These are phyloP conservation scores for Pterostichus niger DNA, from an alignment of 2,888 invertebrate species.

Conservation along the genomic window DNA sequence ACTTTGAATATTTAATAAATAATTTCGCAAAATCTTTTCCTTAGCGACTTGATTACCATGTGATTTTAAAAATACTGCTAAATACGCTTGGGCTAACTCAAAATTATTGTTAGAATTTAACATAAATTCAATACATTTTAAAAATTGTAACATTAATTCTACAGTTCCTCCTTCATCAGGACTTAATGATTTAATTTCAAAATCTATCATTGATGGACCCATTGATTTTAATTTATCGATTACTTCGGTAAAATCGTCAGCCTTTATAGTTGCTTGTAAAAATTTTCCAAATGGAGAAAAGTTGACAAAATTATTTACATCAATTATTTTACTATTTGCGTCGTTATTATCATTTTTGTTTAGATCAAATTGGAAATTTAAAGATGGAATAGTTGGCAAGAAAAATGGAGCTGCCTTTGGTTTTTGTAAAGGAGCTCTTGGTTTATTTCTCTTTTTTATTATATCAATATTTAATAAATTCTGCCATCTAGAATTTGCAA, in stretches of 20 bases:
- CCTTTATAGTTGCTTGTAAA: constrained; percentile 78
- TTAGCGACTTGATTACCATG: constrained; percentile 83
- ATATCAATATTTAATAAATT: constrained; percentile 92
- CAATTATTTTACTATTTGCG: constrained; percentile 79
- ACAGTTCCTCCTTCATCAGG: constrained; percentile 86
- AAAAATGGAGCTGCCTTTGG: constrained; percentile 97
- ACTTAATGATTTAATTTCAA: constrained; percentile 90
- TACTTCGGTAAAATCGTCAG: constrained; percentile 79
- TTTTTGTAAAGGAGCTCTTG: constrained; percentile 89
- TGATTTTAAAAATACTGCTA: constrained; percentile 91
- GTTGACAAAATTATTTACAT: constrained; percentile 82
- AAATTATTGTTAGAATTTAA: constrained; percentile 89
- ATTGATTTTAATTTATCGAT: constrained; percentile 84
- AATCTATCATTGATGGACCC: constrained; percentile 91
- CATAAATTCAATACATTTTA: constrained; percentile 85
- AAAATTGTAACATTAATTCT: constrained; percentile 87
- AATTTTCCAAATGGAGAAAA: constrained; percentile 85
- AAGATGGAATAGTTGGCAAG: constrained; percentile 91
- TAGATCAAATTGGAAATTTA: constrained; percentile 90
- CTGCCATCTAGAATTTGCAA: constrained; percentile 94
- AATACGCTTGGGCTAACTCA: constrained; percentile 94
- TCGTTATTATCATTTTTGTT: constrained; percentile 74
- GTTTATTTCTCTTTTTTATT: constrained; percentile 93
- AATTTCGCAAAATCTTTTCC: constrained; percentile 79
- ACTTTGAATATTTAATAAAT: constrained; percentile 80